These are phyloP conservation scores for Phoxinus dragarum DNA, from an alignment of 2,797 vertebrate species.

Conservation along the genomic window DNA sequence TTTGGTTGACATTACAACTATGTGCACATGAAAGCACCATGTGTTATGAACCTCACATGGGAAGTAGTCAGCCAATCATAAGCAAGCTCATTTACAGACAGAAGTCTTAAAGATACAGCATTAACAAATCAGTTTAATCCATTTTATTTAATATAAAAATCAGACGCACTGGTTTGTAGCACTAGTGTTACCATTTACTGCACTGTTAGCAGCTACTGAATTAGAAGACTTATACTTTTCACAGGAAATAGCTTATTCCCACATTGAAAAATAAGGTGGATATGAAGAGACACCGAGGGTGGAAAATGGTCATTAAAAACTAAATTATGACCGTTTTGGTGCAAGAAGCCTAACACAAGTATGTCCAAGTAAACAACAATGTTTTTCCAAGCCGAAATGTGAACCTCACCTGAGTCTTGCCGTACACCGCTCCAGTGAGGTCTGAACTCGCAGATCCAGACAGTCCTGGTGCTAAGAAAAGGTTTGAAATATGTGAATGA, in stretches of 20 bases:
- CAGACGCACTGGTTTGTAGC: neutral
- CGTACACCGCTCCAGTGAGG: constrained; percentile 92
- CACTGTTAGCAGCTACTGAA: neutral
- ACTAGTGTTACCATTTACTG: neutral
- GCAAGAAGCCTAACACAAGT: neutral
- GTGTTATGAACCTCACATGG: no score
- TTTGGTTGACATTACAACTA: no score
- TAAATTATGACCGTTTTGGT: neutral
- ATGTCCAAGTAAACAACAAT: neutral
- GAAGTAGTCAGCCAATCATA: no score
- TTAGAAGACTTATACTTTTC: neutral
- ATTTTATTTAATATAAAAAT: neutral
- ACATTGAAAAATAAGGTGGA: neutral
- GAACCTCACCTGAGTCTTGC: constrained; percentile 89
- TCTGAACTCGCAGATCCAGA: constrained; percentile 84
- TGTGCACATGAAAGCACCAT: no score
- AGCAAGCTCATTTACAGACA: no score
- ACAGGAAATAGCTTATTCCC: neutral
- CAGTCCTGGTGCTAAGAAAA: constrained; percentile 73
- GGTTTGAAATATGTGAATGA: constrained; percentile 5
- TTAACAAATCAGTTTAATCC: neutral
- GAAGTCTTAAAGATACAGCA: neutral
- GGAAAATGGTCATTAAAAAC: neutral
- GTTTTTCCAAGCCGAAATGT: neutral
- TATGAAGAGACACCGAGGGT: neutral